These are phyloP conservation scores for Platycercus adscitus DNA, from an alignment of 2,113 vertebrate genomes.

Conservation along the genomic window DNA sequence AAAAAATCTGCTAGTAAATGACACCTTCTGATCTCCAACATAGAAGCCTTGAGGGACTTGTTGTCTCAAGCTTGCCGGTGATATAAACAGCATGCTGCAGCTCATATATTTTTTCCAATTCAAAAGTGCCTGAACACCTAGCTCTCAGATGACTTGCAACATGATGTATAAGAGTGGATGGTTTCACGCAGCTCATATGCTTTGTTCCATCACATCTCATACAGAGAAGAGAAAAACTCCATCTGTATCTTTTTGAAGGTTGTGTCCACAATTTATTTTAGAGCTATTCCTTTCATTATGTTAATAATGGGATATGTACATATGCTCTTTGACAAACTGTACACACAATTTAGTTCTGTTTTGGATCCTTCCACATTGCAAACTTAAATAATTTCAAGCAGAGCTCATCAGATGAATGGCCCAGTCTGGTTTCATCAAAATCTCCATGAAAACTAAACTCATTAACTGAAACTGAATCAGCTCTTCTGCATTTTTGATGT, in stretches of 20 bases:
- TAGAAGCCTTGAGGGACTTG: neutral
- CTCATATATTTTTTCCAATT: constrained; percentile 19
- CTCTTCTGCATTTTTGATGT: constrained; percentile 21
- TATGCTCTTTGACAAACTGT: neutral
- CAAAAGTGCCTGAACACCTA: constrained; percentile 7
- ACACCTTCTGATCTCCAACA: neutral
- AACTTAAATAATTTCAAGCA: constrained; percentile 22
- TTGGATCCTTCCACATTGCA: neutral
- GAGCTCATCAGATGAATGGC: neutral
- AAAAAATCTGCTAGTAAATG: neutral
- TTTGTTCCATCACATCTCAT: constrained; percentile 1
- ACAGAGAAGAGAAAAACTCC: neutral
- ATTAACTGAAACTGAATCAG: neutral
- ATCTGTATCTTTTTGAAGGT: neutral
- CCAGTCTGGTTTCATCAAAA: neutral
- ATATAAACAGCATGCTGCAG: constrained; percentile 1
- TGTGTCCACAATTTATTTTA: neutral
- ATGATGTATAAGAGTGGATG: neutral
- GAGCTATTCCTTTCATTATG: constrained; percentile 4
- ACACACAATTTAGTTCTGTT: neutral
- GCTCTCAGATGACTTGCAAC: neutral
- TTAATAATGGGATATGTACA: neutral
- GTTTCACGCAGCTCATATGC: neutral
- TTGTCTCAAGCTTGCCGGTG: neutral
- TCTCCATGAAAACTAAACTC: constrained; percentile 19